A percentile compares a stretch with the other conserved stretches of the same genome.
Conservation (phyloP, 1,140 invertebrate genomes). For the Penaeus japonicus region DNA sequence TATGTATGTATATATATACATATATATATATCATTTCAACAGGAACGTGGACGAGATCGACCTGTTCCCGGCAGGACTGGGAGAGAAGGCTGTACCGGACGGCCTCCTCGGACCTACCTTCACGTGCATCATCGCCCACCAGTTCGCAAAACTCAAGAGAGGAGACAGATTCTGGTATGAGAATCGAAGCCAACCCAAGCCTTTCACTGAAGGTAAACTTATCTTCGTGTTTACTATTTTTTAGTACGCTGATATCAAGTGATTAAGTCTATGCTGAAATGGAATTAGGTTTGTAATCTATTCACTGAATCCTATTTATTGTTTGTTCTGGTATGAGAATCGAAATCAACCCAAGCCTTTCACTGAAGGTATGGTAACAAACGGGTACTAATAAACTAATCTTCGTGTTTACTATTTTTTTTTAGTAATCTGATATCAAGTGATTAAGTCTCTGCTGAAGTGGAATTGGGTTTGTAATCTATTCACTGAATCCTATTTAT, state of each 20-base stretch:
- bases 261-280: too few species aligned
- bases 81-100: constrained; percentile 73
- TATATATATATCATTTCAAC: constrained; percentile 68
- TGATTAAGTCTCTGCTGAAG: too few species aligned
- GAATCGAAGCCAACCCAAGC: constrained; percentile 65
- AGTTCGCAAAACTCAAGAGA: constrained; percentile 81
- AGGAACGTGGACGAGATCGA: constrained; percentile 79
- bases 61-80: constrained; percentile 80
- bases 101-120: constrained; percentile 84
- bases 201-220: constrained; percentile 34
- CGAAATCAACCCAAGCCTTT: constrained; percentile 62
- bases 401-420: too few species aligned
- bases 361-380: neutral
- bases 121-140: constrained; percentile 83
- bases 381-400: neutral
- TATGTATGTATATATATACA: neutral
- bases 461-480: too few species aligned
- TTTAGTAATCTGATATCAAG: too few species aligned
- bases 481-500: too few species aligned
- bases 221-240: too few species aligned
- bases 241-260: too few species aligned
- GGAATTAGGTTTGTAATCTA: too few species aligned
- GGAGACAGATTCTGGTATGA: constrained; percentile 92
- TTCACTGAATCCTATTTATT: too few species aligned
- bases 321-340: constrained; percentile 84